Evolutionary conservation across 2,797 vertebrate species (phyloP), one percentile per base, ranked within the genome.

Genomic region (Delichon dasypus): DNA sequence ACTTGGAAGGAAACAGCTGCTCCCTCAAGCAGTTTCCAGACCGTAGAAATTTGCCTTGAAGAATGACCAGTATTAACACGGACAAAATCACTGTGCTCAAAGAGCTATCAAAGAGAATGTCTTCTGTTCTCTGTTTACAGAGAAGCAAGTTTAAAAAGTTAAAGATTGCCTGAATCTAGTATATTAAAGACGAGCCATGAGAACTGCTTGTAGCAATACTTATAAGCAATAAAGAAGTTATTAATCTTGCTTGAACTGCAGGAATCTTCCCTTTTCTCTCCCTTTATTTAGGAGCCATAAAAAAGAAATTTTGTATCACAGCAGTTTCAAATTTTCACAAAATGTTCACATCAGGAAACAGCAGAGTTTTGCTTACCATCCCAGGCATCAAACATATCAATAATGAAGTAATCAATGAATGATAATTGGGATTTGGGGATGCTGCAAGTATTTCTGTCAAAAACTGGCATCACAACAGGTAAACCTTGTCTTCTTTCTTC

Each of bases 401-500:
- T 99, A 95, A 99, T 99, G 98, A 99, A 99, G 98, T 99, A 99
- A 97, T 99, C 99, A n/a, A 99, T 99, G 97, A 99, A 99, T 48
- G 99, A 99, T 97, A 99, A 99, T 97, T 99, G 99, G 93, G 99
- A 99, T 96, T 99, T 99, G 88, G 99, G 99, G 97, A 99, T 99
- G 98, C 99, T 99, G 98, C 99, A 99, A 44, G 98, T 99, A 94
- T 99, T 98, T 94, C 99, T 98, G 98, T 99, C 99, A 91, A 99
- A 99, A 95, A 99, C 99, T 3, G 99, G 99, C 99, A 99, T 99
- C 83, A 99, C 98, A 95, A 99, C 99, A 4, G 99, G 99, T 74
- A 99, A 96, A 89, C 98, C 98, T 97, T 98, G 98, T 78, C 97
- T 98, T 96, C 99, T 99, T 97, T 99, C 99, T 91, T 99, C 99